Evolutionary conservation across 2,797 vertebrate species (phyloP).

Genomic region (Sarcoramphus papa): DNA sequence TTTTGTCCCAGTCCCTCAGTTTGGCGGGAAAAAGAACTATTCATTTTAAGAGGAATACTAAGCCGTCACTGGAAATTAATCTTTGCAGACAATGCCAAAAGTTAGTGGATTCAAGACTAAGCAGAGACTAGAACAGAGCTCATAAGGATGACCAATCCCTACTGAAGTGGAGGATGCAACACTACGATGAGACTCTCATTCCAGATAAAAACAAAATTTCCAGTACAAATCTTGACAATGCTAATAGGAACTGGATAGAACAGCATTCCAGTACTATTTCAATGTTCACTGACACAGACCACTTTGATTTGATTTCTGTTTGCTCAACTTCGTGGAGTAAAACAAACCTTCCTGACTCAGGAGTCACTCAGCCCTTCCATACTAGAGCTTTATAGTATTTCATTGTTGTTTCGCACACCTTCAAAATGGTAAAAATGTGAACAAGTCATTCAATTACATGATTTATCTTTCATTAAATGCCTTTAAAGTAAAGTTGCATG

Average conservation of each 20-base stretch:
- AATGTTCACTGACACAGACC: neutral
- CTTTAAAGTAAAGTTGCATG: neutral
- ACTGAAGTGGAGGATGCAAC: neutral
- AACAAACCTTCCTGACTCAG: neutral
- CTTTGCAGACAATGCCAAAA: neutral
- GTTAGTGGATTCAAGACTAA: neutral
- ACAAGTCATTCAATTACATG: neutral
- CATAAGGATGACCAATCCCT: neutral
- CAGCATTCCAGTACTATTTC: neutral
- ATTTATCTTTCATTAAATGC: neutral
- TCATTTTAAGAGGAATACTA: neutral
- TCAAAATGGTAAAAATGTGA: neutral
- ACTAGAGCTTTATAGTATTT: neutral
- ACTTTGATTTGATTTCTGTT: neutral
- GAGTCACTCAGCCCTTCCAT: neutral
- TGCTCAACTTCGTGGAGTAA: neutral
- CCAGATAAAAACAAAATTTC: neutral
- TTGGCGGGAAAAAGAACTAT: neutral
- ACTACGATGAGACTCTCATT: neutral
- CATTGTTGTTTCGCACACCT: neutral
- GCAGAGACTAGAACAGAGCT: neutral
- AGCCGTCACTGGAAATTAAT: neutral
- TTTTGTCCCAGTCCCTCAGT: neutral
- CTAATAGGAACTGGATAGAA: neutral
- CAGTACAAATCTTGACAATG: neutral